Conservation (phyloP, 2,797 vertebrate species). For the Cynopterus sphinx region DNA sequence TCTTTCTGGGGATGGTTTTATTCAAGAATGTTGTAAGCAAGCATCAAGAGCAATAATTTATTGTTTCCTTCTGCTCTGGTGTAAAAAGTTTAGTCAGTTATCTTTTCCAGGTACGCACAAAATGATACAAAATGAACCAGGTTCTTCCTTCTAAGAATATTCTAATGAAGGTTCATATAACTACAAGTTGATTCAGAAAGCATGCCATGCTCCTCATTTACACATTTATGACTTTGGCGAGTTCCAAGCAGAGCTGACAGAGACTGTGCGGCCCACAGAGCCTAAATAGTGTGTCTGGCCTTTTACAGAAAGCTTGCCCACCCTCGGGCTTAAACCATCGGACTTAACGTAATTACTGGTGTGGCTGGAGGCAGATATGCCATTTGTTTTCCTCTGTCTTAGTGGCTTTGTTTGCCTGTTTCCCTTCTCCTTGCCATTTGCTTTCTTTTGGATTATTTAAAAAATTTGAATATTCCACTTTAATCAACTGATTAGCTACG, state of each 20-base stretch:
- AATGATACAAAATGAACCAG: constrained; percentile 10
- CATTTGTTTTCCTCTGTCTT: not conserved
- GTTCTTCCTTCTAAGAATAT: not conserved
- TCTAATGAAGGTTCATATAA: not conserved
- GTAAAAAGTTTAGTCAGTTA: constrained; percentile 7
- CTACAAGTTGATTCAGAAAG: not conserved
- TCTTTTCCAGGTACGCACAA: not conserved
- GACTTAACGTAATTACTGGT: not conserved
- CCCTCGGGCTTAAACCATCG: not conserved
- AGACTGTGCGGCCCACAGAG: not conserved
- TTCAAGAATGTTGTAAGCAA: not conserved
- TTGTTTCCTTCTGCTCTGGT: not conserved
- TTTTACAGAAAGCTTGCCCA: not conserved
- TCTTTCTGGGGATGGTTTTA: constrained; percentile 13
- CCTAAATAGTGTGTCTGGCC: not conserved
- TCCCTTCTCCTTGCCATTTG: not conserved
- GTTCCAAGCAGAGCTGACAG: not conserved
- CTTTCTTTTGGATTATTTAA: not conserved
- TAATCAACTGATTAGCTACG: not conserved
- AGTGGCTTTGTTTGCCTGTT: not conserved
- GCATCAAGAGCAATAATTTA: not conserved
- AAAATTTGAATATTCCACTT: constrained; percentile 12
- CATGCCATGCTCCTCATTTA: not conserved
- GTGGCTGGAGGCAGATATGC: not conserved
- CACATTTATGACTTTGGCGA: not conserved